Evolutionary conservation across 2,113 vertebrate species (phyloP).

Genomic region (Elgaria multicarinata): DNA sequence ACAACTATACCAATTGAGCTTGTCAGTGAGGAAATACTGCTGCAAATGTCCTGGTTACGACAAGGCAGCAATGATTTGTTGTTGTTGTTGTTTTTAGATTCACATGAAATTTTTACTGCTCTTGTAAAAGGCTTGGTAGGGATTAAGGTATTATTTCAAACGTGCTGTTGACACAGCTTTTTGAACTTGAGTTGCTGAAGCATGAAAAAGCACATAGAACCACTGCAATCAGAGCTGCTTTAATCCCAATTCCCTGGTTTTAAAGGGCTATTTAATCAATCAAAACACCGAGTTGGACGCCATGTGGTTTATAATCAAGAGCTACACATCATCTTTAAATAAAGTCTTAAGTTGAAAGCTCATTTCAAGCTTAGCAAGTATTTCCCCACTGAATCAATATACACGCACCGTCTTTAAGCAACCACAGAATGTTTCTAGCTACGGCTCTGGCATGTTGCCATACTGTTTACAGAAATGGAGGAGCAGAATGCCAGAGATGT

Average conservation of each 20-base stretch:
- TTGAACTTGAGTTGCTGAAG: slow-evolving; percentile 37
- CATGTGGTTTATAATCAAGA: slow-evolving; percentile 48
- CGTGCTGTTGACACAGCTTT: slow-evolving; percentile 6
- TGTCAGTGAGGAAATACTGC: neutral
- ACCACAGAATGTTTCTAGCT: slow-evolving; percentile 18
- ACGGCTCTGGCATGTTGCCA: neutral
- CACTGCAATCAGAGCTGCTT: slow-evolving; percentile 12
- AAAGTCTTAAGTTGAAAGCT: slow-evolving; percentile 48
- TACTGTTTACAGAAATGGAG: neutral
- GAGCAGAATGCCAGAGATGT: neutral
- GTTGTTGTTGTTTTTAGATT: neutral
- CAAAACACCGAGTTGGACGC: slow-evolving; percentile 39
- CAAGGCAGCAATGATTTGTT: neutral
- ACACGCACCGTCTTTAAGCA: slow-evolving; percentile 16
- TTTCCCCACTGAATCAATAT: slow-evolving; percentile 25
- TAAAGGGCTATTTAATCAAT: slow-evolving; percentile 56
- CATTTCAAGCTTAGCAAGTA: slow-evolving; percentile 44
- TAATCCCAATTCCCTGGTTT: slow-evolving; percentile 46
- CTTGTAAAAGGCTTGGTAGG: slow-evolving; percentile 23
- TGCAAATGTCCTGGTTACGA: slow-evolving; percentile 13
- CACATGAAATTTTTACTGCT: neutral
- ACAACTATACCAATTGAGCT: slow-evolving; percentile 7
- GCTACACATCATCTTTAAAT: slow-evolving; percentile 46
- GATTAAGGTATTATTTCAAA: slow-evolving; percentile 38
- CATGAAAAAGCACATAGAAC: neutral